These are phyloP conservation scores for Neocrepidodera transversa DNA, from an alignment of 2,888 invertebrate species.

Conservation along the genomic window DNA sequence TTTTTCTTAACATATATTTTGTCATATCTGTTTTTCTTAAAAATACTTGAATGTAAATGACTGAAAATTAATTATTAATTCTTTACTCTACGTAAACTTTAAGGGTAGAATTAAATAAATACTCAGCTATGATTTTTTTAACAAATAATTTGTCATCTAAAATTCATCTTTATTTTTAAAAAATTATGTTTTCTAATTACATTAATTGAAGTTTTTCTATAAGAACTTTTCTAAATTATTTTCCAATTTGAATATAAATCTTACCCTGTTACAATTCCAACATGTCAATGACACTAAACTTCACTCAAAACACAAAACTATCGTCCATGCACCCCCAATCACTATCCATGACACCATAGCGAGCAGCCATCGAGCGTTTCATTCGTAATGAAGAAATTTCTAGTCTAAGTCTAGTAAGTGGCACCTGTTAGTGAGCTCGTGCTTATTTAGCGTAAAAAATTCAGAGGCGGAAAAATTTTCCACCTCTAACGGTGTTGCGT, in stretches of 20 bases:
- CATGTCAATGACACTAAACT: slow-evolving; percentile 15
- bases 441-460: slow-evolving; percentile 51
- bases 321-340: neutral
- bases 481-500: slow-evolving; percentile 27
- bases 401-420: slow-evolving; percentile 47
- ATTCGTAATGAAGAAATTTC: slow-evolving; percentile 51
- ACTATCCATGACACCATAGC: slow-evolving; percentile 9
- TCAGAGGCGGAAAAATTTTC: slow-evolving; percentile 45
- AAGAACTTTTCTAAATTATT: too few species aligned
- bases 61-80: too few species aligned
- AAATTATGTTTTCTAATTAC: too few species aligned
- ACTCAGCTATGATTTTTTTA: too few species aligned
- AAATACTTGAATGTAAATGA: too few species aligned
- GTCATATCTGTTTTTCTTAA: too few species aligned
- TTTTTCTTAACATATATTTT: too few species aligned
- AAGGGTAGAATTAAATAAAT: too few species aligned
- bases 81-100: too few species aligned
- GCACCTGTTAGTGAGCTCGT: slow-evolving; percentile 51
- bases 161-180: too few species aligned
- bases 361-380: slow-evolving; percentile 39
- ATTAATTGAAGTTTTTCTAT: too few species aligned
- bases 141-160: too few species aligned
- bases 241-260: neutral
- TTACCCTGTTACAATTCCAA: slow-evolving; percentile 21
- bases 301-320: slow-evolving; percentile 4